These are phyloP conservation scores for Acanthosepion lycidas DNA, from an alignment of 2,888 invertebrate genomes.

Conservation along the genomic window DNA sequence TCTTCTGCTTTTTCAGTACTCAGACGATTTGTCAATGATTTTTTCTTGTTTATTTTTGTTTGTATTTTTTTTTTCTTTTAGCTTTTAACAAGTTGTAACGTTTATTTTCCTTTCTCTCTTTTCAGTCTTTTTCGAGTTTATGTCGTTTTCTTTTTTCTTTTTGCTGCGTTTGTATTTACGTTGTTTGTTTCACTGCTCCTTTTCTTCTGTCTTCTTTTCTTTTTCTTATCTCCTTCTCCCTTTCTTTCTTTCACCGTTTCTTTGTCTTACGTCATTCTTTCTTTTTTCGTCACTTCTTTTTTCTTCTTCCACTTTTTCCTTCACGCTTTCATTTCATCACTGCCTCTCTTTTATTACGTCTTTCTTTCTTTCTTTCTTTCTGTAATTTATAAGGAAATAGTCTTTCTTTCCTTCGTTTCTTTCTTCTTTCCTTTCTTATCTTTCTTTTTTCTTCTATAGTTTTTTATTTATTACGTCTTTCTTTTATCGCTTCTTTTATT, in stretches of 20 bases:
- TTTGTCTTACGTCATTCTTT: neutral
- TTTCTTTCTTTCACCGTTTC: neutral
- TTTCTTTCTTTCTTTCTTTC: neutral
- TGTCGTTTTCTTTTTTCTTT: neutral
- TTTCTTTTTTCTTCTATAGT: no score
- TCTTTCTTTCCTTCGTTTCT: neutral
- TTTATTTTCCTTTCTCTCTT: no score
- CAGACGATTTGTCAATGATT: no score
- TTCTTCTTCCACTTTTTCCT: neutral
- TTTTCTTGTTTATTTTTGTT: no score
- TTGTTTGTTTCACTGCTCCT: neutral
- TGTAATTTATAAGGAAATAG: no score
- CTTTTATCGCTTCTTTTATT: no score
- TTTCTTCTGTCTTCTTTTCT: neutral
- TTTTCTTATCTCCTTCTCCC: rapidly evolving
- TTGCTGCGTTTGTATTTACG: neutral
- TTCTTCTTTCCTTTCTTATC: no score
- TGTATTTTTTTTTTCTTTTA: no score
- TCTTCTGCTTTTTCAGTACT: no score
- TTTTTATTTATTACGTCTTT: no score
- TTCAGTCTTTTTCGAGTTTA: no score
- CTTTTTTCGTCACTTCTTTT: neutral
- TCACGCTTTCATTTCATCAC: neutral
- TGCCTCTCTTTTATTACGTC: neutral
- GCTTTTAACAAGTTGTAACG: no score